Percentiles rank a stretch among this genome's conserved stretches.
Conservation (phyloP, 2,113 vertebrate genomes). For the Connochaetes taurinus region DNA sequence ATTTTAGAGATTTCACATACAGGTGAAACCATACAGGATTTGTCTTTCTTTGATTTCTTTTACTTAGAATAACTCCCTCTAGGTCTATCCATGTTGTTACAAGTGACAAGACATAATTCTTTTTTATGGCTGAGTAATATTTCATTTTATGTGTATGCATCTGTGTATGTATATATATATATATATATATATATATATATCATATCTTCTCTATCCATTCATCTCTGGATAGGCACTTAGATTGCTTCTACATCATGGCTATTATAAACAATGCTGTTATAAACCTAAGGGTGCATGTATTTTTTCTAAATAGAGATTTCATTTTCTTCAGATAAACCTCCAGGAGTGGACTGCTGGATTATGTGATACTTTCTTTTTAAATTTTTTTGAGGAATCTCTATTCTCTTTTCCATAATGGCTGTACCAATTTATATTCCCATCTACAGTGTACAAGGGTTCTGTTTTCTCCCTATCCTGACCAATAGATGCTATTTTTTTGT, state of each 20-base stretch:
- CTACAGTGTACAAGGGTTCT: neutral
- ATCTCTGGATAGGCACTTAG: neutral
- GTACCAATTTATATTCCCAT: neutral
- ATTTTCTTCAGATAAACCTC: neutral
- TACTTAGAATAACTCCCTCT: neutral
- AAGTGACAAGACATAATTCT: neutral
- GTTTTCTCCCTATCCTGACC: neutral
- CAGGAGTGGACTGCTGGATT: neutral
- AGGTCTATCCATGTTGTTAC: neutral
- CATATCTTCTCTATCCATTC: neutral
- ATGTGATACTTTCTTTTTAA: neutral
- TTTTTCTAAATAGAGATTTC: neutral
- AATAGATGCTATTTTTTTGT: neutral
- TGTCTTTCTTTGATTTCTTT: neutral
- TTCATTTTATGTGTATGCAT: neutral
- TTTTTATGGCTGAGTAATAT: neutral
- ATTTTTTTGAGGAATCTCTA: neutral
- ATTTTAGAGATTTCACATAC: neutral
- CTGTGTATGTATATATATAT: rapidly evolving
- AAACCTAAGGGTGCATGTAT: too few relatives aligned
- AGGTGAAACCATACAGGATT: neutral
- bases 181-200: neutral
- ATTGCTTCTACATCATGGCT: neutral
- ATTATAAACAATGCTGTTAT: neutral
- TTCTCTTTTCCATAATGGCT: neutral